Evolutionary conservation across 2,888 invertebrate species (phyloP), one percentile per base, ranked within the genome.

Genomic region (Pseudanteris insignis): DNA sequence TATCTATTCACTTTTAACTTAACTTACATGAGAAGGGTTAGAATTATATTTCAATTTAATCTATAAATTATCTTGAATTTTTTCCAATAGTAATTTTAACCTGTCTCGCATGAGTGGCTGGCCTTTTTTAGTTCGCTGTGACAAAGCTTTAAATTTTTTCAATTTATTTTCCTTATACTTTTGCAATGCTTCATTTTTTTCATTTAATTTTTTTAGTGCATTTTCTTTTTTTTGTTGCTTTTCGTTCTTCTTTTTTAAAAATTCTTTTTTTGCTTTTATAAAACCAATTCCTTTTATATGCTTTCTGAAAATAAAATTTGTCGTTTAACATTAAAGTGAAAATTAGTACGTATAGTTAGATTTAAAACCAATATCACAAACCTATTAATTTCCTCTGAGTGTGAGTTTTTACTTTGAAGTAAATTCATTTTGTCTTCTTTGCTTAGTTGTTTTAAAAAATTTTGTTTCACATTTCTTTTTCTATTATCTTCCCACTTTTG

Each of bases 71-170:
- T 82, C 82, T 77, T 90, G 86, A 67, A 93, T 90, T 79, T 90
- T 88, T 71, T 91, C 89, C 9, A 92, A 80, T 43, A 94, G 81
- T 72, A 91, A 76, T 79, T 93, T 88, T 73, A 94, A 83, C 67
- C 92, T 84, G 44, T 88, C 89, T 54, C 88, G 90, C 92, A 94
- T 93, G 1, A 92, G 81, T 0, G 94, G 94, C 73, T 94, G 94
- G 0, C 94, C 94, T 70, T 86, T 90, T 68, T 86, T 88, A 0
- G 89, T 94, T 74, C 87, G 90, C 74, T 88, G 88, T 36, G 87
- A 89, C 29, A 93, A 79, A 63, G 86, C 88, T 79, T 89, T 91
- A 61, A 84, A 88, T 53, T 85, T 86, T 37, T 88, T 86, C 34
- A 85, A 82, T 68, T 89, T 91, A 68, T 88, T 88, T 71, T 87